Conservation (phyloP, 2,113 vertebrate species). For the Ranitomeya variabilis region DNA sequence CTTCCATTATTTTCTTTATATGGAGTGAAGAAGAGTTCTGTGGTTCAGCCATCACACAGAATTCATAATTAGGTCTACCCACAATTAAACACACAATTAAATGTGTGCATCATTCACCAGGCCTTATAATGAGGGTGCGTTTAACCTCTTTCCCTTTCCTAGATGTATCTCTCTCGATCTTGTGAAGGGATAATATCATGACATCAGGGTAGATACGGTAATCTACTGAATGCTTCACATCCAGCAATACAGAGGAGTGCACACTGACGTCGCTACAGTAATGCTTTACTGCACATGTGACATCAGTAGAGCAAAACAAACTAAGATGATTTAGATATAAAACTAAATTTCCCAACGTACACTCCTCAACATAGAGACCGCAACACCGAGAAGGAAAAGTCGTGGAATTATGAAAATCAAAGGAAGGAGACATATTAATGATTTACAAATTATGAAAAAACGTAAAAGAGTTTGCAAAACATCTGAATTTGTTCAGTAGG, state of each 20-base stretch:
- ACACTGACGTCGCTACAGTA: background rate
- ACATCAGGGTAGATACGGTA: background rate
- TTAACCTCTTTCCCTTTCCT: slow-evolving; percentile 23
- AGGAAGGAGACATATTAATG: too few species aligned
- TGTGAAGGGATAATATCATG: background rate
- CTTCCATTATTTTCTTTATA: slow-evolving; percentile 22
- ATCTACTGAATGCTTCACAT: background rate
- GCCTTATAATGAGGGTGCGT: slow-evolving; percentile 30
- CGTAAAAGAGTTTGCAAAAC: too few species aligned
- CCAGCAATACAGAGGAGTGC: background rate
- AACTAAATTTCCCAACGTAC: too few species aligned
- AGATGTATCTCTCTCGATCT: background rate
- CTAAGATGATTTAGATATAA: background rate
- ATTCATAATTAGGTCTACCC: slow-evolving; percentile 44
- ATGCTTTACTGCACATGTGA: background rate
- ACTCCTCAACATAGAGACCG: too few species aligned
- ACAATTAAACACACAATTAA: slow-evolving; percentile 48
- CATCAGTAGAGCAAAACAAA: background rate
- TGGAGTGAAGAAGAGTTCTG: slow-evolving; percentile 21
- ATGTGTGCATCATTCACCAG: background rate
- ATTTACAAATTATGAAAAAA: too few species aligned
- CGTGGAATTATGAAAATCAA: too few species aligned
- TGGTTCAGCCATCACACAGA: slow-evolving; percentile 39
- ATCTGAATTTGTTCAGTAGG: too few species aligned
- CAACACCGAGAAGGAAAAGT: too few species aligned